A percentile compares a stretch with the other conserved stretches of the same genome.
phyloP scores from a whole-genome alignment of 2,888 invertebrate species.

The Hypena proboscidalis region DNA sequence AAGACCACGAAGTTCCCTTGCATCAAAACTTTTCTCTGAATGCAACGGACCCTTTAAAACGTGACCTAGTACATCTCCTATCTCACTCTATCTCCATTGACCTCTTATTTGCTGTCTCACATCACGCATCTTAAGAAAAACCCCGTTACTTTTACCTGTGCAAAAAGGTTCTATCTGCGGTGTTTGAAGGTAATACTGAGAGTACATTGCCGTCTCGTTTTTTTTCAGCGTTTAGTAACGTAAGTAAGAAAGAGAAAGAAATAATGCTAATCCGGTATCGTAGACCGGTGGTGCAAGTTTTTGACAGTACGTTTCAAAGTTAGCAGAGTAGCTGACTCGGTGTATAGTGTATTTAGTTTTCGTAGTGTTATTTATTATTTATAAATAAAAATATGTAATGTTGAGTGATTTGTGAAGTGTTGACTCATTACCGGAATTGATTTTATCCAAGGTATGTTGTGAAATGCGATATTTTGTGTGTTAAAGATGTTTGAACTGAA shows the following conservation, averaged over 20 bases:
- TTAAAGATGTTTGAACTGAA: constrained; percentile 56
- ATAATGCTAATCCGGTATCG: constrained; percentile 60
- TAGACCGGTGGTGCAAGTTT: constrained; percentile 81
- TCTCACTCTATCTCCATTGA: constrained; percentile 61
- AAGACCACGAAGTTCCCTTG: constrained; percentile 22
- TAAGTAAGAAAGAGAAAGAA: constrained; percentile 43
- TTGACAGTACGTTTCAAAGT: constrained; percentile 79
- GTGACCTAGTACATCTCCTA: constrained; percentile 61
- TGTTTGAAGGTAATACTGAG: constrained; percentile 35
- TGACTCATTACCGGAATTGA: constrained; percentile 31
- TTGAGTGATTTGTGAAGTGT: constrained; percentile 41
- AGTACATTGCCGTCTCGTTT: constrained; percentile 49
- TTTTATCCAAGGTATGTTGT: constrained; percentile 38
- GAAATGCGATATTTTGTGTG: constrained; percentile 52
- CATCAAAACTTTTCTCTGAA: constrained; percentile 41
- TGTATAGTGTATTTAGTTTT: constrained; percentile 60
- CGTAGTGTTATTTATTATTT: constrained; percentile 45
- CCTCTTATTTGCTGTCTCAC: constrained; percentile 64
- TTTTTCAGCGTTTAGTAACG: constrained; percentile 9
- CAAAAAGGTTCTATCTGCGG: constrained; percentile 83
- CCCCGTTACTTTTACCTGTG: constrained; percentile 85
- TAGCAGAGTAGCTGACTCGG: constrained; percentile 62
- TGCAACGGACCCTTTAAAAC: constrained; percentile 55
- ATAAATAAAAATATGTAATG: constrained; percentile 43
- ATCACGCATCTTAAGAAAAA: constrained; percentile 81